phyloP scores from a whole-genome alignment of 2,797 vertebrate species.

The Vireo griseus region DNA sequence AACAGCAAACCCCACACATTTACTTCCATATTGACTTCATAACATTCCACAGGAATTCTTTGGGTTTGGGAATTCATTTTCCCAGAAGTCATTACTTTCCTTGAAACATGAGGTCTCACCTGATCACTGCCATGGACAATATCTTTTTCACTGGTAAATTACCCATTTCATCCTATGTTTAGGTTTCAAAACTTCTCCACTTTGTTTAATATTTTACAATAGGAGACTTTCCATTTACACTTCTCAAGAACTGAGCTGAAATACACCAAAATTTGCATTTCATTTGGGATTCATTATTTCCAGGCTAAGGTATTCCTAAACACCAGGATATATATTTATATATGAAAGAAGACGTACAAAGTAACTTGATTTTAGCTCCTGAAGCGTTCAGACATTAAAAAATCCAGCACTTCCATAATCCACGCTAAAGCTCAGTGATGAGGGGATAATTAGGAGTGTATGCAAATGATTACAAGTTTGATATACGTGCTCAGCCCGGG shows the following conservation, averaged over 20 bases:
- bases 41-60: background rate
- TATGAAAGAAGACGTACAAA: background rate
- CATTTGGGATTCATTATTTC: background rate
- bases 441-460: conserved; percentile 22
- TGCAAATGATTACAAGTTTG: background rate
- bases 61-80: background rate
- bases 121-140: background rate
- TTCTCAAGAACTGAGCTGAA: background rate
- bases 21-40: background rate
- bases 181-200: conserved; percentile 17
- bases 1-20: background rate
- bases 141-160: background rate
- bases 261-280: background rate
- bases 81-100: background rate
- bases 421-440: background rate
- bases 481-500: background rate
- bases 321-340: background rate
- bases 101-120: conserved; percentile 11
- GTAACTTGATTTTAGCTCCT: background rate
- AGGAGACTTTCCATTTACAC: background rate
- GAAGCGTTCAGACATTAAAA: background rate
- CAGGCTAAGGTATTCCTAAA: background rate
- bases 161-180: background rate
- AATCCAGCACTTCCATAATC: background rate
- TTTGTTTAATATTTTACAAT: conserved; percentile 1